A percentile compares a stretch with the other conserved stretches of the same genome.
These are phyloP conservation scores for Notoglanidium macrostoma DNA, from an alignment of 2,797 vertebrate species.

Conservation along the genomic window DNA sequence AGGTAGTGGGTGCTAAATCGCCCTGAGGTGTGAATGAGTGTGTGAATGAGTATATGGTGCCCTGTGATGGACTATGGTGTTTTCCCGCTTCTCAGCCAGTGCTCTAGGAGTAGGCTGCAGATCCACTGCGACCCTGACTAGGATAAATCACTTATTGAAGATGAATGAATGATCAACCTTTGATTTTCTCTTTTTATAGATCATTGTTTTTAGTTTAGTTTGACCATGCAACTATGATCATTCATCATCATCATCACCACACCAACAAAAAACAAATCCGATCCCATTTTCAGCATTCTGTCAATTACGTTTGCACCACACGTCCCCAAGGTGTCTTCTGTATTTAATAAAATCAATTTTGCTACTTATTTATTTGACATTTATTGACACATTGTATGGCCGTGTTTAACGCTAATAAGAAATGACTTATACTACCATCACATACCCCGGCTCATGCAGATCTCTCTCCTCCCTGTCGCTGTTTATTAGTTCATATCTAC, in stretches of 20 bases:
- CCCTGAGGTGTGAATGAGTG: background rate
- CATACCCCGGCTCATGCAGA: conserved; percentile 1
- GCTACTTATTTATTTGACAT: conserved; percentile 24
- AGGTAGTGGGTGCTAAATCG: background rate
- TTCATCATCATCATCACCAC: background rate
- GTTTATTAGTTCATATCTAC: conserved; percentile 45
- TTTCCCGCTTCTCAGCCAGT: background rate
- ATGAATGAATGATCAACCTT: background rate
- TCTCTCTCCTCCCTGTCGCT: conserved; percentile 33
- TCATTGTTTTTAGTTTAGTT: background rate
- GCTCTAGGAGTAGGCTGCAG: background rate
- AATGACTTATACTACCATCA: background rate
- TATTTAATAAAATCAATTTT: conserved; percentile 20
- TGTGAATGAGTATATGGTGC: background rate
- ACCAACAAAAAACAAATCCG: background rate
- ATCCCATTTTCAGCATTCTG: conserved; percentile 2
- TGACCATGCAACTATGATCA: background rate
- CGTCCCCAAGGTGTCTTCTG: background rate
- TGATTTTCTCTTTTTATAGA: background rate
- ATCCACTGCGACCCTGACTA: background rate
- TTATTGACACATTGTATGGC: conserved; percentile 25
- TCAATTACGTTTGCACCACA: background rate
- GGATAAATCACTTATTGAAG: background rate
- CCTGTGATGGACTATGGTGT: background rate
- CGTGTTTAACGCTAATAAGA: conserved; percentile 12